Base-by-base conservation (phyloP, 2,888 invertebrate genomes). In the Phortica magna region DNA sequence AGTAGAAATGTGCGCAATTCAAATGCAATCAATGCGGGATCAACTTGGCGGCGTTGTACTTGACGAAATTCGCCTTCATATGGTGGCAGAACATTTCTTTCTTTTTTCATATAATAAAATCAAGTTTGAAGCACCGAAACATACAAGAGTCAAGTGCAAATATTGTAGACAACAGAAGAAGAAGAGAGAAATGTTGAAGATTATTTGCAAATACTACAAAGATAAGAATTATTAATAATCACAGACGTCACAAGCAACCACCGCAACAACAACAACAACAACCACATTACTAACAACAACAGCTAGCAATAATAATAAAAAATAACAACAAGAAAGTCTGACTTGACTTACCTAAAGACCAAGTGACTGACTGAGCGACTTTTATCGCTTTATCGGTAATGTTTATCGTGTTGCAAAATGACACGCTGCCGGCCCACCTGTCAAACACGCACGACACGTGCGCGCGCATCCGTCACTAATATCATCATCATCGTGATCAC, bases 171-270 rank as follows among this genome's bases (percentile, higher is more conserved):
- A 31, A 48, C 39, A 9, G 1, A 14, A 31, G 41, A 74, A 67
- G 43, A 65, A 64, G 39, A 9, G n/a, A 41, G 19, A 39, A 41
- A 43, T 41, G 67, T 9, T 17, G 41, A 74, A 76, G 68, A 74
- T 61, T 76, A 76, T 76, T 76, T 76, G 76, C 76, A 76, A 74
- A 76, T 43, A 72, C 19, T 48, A 74, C 59, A 70, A 39, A 76
- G 70, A 74, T 68, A 71, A 74, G 59, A 31, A 19, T 41, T 64
- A 10, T 64, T 64, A 64, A 48, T 14, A 61, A 61, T 19, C 22
- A 61, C 9, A 6, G 61, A 55, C 6, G n/a, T n/a, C 14, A 12
- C 17, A 17, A 55, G 14, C n/a, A 55, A 12, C n/a, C n/a, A 12
- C 48, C 48, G 14, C 48, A 48, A 48, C 9, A 48, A 48, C 14